phyloP scores from a whole-genome alignment of 1,140 invertebrate species.

The Drosophila guanche region DNA sequence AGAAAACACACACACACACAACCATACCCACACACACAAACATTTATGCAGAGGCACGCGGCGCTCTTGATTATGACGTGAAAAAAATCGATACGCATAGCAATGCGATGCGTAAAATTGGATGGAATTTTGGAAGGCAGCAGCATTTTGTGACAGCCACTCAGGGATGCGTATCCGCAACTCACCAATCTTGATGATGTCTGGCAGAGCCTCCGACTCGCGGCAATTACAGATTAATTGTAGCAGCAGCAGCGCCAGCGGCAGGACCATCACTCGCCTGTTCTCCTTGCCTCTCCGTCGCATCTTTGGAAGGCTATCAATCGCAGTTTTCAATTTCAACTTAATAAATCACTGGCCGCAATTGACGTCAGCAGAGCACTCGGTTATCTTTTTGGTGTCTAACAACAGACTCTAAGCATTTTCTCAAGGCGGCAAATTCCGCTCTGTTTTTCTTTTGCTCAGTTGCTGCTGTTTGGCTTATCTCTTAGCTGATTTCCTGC shows the following conservation, averaged over 20 bases:
- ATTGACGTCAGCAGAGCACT: background rate
- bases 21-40: constrained; percentile 33
- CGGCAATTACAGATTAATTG: constrained; percentile 43
- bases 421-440: constrained; percentile 30
- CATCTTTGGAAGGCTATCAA: constrained; percentile 39
- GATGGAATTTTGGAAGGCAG: constrained; percentile 13
- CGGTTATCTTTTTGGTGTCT: constrained; percentile 1
- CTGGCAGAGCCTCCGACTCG: constrained; percentile 53
- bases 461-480: background rate
- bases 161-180: background rate
- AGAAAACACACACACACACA: constrained; percentile 32
- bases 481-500: constrained; percentile 1
- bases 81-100: constrained; percentile 72
- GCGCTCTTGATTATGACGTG: constrained; percentile 69
- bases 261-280: constrained; percentile 24
- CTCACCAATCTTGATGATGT: constrained; percentile 81
- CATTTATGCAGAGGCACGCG: constrained; percentile 39
- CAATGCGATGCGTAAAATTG: constrained; percentile 27
- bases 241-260: constrained; percentile 46
- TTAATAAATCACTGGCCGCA: constrained; percentile 18
- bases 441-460: constrained; percentile 29
- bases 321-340: constrained; percentile 12
- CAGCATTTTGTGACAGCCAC: background rate
- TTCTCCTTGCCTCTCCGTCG: constrained; percentile 14
- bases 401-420: constrained; percentile 30